Evolutionary conservation across 2,113 vertebrate genomes (phyloP), one percentile per base, ranked within the genome.

Genomic region (Sakesphorus luctuosus): DNA sequence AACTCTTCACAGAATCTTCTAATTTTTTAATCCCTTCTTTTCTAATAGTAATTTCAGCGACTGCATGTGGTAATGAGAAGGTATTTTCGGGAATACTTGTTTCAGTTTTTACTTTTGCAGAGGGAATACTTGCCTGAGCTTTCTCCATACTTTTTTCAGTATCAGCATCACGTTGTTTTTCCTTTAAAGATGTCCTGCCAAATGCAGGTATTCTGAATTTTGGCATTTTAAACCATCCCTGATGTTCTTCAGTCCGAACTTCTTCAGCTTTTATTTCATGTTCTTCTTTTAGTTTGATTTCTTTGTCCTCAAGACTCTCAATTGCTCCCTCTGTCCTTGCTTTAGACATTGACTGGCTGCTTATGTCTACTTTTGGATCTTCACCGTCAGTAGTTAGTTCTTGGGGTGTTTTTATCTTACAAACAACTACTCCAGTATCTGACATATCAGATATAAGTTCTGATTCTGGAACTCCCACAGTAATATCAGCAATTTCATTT

Each of bases 191-290:
- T 31, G 91, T 75, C 4, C 40, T 95, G 20, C 79, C 47, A 84
- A 97, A 93, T 65, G 76, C 28, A 52, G 97, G 97, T 83, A 96
- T 89, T 47, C 53, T 97, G 74, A 98, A 92, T 59, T 87, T 96
- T 56, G 98, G 97, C 93, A 96, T 93, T 90, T 88, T 93, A 82
- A 98, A 97, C 97, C 97, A 97, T 61, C 90, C 90, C 15, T 96
- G 96, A 67, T 95, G 75, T 71, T 94, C 97, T 87, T 96, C 96
- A 88, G 35, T 58, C 33, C 75, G 94, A 93, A 61, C 10, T 13
- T 59, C 90, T 49, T 63, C 74, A 25, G 8, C 28, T 82, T 93
- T 96, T 76, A 78, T 76, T 93, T 96, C 92, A 71, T 24, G 23
- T 73, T 95, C 92, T 78, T 67, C 62, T 96, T 93, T 82, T 59